Evolutionary conservation across 2,888 invertebrate species (phyloP), one percentile per base, ranked within the genome.

Genomic region (Mallateleia sp.): DNA sequence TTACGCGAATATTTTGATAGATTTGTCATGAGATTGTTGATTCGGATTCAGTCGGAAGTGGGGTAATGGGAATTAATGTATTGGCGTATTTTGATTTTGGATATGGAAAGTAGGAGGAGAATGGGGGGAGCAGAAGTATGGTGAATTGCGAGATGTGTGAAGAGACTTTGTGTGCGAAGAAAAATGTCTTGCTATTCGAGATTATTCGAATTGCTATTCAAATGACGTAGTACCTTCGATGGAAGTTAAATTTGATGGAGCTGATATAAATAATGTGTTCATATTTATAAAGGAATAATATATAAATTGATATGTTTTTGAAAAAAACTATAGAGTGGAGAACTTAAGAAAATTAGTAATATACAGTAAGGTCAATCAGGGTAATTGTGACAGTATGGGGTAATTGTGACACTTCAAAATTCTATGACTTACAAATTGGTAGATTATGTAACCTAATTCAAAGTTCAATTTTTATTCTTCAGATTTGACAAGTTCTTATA

Each of bases 221-320:
- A 50, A 71, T 56, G 69, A 71, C 69, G 69, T 15, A 22, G 56
- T 54, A 25, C 25, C 38, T 71, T 72, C 47, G 47, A 72, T 9
- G 32, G 47, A 47, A 60, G 47, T 24, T 60, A 6, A 8, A 45
- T 60, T 45, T 34, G 47, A 34, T 60, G 60, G 60, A 15, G 20
- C 18, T 60, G 38, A 72, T 47, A n/a, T 60, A 58, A 72, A 72
- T 72, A 47, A 60, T 60, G 18, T 42, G 71, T 15, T 42, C 25
- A 11, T 58, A 58, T 69, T 69, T 54, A 34, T 38, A 24, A 22
- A 69, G 2, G n/a, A 7, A n/a, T 45, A 45, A 45, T 45, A 45
- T 45, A 45, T 45, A n/a, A 45, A n/a, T 45, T 15, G 15, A n/a
- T 45, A n/a, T 38, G 11, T 38, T 38, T 38, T 38, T 38, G 38